Evolutionary conservation across 2,888 invertebrate genomes (phyloP).

Genomic region (Stegophylla sp.): DNA sequence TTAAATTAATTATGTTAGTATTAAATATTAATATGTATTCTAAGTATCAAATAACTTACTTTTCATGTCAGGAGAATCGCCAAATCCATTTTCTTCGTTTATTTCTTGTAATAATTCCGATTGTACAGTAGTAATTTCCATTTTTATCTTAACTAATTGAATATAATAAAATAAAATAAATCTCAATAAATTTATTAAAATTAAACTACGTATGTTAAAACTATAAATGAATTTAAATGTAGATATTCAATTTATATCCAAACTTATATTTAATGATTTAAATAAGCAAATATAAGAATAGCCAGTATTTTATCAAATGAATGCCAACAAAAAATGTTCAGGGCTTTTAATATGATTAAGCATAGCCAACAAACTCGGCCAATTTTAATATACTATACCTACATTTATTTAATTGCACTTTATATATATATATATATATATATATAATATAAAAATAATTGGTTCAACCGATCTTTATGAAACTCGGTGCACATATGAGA

Average conservation of each 20-base stretch:
- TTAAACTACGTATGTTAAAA: not conserved
- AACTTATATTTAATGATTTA: not conserved
- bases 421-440: not conserved
- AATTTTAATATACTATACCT: conserved; percentile 27
- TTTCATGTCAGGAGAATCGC: conserved; percentile 5
- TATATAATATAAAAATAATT: too few relatives aligned
- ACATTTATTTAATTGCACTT: conserved; percentile 24
- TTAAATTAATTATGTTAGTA: too few relatives aligned
- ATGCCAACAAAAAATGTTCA: conserved; percentile 46
- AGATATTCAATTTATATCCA: conserved; percentile 13
- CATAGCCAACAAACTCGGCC: conserved; percentile 47
- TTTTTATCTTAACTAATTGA: conserved; percentile 8
- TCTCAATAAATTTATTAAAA: too few relatives aligned
- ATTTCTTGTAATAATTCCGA: conserved; percentile 53
- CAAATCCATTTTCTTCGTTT: not conserved
- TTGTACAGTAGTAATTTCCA: not conserved
- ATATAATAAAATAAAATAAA: not conserved
- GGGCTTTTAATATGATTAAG: conserved; percentile 24
- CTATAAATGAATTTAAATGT: not conserved
- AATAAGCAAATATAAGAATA: conserved; percentile 36
- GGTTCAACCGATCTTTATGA: too few relatives aligned
- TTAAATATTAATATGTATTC: not conserved
- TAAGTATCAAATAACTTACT: conserved; percentile 22
- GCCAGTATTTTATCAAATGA: conserved; percentile 28
- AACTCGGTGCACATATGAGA: too few relatives aligned